These are phyloP conservation scores for Nomada fabriciana DNA, from an alignment of 2,888 invertebrate genomes.

Conservation along the genomic window DNA sequence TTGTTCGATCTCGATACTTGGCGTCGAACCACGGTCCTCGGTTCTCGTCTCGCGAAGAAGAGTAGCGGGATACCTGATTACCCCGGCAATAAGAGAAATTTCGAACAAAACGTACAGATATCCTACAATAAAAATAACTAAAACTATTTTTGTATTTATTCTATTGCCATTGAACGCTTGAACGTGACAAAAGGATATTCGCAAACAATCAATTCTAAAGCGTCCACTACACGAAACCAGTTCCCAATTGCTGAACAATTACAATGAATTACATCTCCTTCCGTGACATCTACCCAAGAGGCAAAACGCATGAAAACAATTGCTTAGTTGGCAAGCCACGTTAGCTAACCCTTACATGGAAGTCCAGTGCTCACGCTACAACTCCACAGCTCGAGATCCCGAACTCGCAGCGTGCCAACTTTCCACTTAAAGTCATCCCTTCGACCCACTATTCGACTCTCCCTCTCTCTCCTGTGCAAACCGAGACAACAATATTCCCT, in stretches of 20 bases:
- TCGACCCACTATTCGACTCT: slow-evolving; percentile 19
- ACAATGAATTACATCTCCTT: neutral
- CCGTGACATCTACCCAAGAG: neutral
- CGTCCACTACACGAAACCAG: neutral
- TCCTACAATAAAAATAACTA: too few relatives aligned
- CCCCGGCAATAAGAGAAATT: too few relatives aligned
- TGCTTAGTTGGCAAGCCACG: slow-evolving; percentile 34
- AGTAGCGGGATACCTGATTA: too few relatives aligned
- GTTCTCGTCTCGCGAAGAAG: too few relatives aligned
- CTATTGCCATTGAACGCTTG: neutral
- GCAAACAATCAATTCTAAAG: neutral
- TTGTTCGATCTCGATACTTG: slow-evolving; percentile 3
- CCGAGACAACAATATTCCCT: neutral
- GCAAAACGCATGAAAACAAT: slow-evolving; percentile 2
- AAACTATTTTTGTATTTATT: neutral
- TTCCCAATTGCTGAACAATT: slow-evolving; percentile 14
- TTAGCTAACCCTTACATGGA: slow-evolving; percentile 20
- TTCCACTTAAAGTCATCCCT: slow-evolving; percentile 45
- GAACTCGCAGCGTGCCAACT: slow-evolving; percentile 35
- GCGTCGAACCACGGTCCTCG: neutral
- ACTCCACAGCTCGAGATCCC: slow-evolving; percentile 2
- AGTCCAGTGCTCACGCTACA: slow-evolving; percentile 1
- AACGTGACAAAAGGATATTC: neutral
- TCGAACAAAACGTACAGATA: too few relatives aligned
- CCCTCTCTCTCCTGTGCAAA: neutral